phyloP scores from a whole-genome alignment of 1,140 invertebrate genomes.

The Parasteatoda tepidariorum region DNA sequence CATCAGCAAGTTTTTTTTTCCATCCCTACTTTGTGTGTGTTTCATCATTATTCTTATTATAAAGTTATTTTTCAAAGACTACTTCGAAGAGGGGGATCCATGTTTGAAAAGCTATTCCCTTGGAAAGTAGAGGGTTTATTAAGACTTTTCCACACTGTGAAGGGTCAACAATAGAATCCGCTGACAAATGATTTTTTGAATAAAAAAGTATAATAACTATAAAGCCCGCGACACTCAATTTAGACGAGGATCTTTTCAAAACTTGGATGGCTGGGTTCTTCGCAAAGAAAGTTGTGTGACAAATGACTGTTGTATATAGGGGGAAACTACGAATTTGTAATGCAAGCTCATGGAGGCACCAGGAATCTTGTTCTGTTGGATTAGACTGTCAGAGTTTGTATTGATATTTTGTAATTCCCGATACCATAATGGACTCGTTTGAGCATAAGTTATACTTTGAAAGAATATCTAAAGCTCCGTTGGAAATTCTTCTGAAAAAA shows the following conservation, averaged over 20 bases:
- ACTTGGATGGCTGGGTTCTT: too few species aligned
- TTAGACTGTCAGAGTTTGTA: background rate
- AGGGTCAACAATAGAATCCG: slow-evolving; percentile 29
- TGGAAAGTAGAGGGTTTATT: slow-evolving; percentile 3
- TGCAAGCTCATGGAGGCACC: background rate
- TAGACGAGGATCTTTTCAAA: background rate
- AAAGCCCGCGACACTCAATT: background rate
- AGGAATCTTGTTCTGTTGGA: background rate
- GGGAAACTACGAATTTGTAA: background rate
- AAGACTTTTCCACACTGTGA: slow-evolving; percentile 31
- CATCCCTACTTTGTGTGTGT: background rate
- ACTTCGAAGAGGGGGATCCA: background rate
- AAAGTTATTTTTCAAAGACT: slow-evolving; percentile 36
- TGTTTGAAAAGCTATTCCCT: background rate
- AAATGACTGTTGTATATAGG: background rate
- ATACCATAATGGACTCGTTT: too few species aligned
- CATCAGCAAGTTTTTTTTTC: background rate
- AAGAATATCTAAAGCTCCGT: too few species aligned
- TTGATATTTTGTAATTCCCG: too few species aligned
- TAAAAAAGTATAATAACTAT: background rate
- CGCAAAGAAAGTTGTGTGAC: background rate
- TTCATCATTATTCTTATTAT: slow-evolving; percentile 40
- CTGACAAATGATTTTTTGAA: background rate
- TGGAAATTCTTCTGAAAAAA: too few species aligned
- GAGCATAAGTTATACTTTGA: too few species aligned